A percentile compares a stretch with the other conserved stretches of the same genome.
Evolutionary conservation across 2,888 invertebrate species (phyloP).

Genomic region (Drepana falcataria): DNA sequence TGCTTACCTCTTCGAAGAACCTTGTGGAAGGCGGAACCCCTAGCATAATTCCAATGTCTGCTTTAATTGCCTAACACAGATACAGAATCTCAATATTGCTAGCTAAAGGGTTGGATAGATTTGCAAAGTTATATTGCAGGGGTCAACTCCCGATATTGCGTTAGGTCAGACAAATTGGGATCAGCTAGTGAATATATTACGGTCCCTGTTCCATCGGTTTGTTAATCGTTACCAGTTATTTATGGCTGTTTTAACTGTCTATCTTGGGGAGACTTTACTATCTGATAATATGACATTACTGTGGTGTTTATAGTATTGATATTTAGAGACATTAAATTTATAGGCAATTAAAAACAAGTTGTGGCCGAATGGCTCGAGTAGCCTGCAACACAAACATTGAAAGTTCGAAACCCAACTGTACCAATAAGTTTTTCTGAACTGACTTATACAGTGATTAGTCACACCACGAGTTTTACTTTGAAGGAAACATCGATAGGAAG

Average conservation of each 20-base stretch:
- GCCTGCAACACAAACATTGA: too few species aligned
- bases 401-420: too few species aligned
- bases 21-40: too few species aligned
- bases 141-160: slow-evolving; percentile 63
- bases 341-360: too few species aligned
- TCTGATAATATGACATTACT: slow-evolving; percentile 3
- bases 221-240: slow-evolving; percentile 75
- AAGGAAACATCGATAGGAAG: too few species aligned
- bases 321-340: too few species aligned
- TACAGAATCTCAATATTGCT: slow-evolving; percentile 7
- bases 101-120: slow-evolving; percentile 34
- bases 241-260: slow-evolving; percentile 51
- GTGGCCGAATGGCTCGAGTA: too few species aligned
- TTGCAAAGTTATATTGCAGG: slow-evolving; percentile 43
- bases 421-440: too few species aligned
- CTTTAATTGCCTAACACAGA: neutral
- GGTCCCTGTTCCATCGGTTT: slow-evolving; percentile 66
- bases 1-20: too few species aligned
- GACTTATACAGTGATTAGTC: too few species aligned
- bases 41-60: neutral
- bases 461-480: too few species aligned
- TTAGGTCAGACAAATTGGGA: slow-evolving; percentile 77
- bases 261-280: slow-evolving; percentile 24
- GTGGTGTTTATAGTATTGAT: too few species aligned
- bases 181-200: slow-evolving; percentile 76